A percentile compares a stretch with the other conserved stretches of the same genome.
Evolutionary conservation across 2,113 vertebrate species (phyloP).

Genomic region (Sarotherodon lohbergeri): DNA sequence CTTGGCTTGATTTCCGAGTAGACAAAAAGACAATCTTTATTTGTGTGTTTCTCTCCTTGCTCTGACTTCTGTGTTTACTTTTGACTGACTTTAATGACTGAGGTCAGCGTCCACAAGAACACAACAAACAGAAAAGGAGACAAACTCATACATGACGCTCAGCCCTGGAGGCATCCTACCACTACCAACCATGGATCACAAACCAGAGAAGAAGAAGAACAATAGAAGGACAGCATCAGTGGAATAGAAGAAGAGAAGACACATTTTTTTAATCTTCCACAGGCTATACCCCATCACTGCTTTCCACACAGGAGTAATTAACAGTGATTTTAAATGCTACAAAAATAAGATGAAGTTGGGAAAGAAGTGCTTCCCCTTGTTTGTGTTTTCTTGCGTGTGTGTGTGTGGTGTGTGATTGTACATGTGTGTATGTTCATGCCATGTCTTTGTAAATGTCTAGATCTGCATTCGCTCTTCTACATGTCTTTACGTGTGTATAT

Average conservation of each 20-base stretch:
- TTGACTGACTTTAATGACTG: slow-evolving; percentile 48
- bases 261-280: slow-evolving; percentile 59
- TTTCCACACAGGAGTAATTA: slow-evolving; percentile 68
- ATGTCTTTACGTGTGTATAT: slow-evolving; percentile 19
- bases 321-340: slow-evolving; percentile 78
- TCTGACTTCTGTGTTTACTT: slow-evolving; percentile 59
- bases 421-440: slow-evolving; percentile 54
- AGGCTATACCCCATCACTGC: slow-evolving; percentile 67
- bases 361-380: slow-evolving; percentile 54
- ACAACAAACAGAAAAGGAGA: slow-evolving; percentile 64
- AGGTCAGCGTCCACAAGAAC: slow-evolving; percentile 57
- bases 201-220: slow-evolving; percentile 64
- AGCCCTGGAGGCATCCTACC: slow-evolving; percentile 63
- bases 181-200: slow-evolving; percentile 61
- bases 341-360: slow-evolving; percentile 77
- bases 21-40: slow-evolving; percentile 75
- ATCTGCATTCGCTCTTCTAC: slow-evolving; percentile 35
- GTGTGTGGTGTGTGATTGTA: neutral
- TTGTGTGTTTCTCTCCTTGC: slow-evolving; percentile 69
- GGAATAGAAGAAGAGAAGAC: slow-evolving; percentile 64
- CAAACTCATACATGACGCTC: slow-evolving; percentile 63
- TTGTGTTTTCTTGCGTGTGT: neutral
- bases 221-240: slow-evolving; percentile 61
- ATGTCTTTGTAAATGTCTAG: slow-evolving; percentile 45
- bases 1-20: slow-evolving; percentile 38